Conservation (phyloP, 2,888 invertebrate genomes). For the Clusia tigrina region DNA sequence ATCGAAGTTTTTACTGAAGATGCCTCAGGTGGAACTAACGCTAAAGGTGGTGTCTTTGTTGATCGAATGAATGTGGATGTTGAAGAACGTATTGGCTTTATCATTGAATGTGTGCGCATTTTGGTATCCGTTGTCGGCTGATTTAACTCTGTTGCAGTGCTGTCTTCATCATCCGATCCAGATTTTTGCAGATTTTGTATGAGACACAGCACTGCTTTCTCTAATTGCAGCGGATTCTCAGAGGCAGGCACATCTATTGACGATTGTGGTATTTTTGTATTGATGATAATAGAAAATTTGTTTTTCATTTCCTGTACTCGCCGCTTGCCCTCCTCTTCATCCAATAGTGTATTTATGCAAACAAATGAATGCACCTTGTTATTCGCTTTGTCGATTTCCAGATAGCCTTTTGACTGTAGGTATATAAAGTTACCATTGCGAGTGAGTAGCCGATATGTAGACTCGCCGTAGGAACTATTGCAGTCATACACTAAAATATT, state of each 20-base stretch:
- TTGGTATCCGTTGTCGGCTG: constrained; percentile 5
- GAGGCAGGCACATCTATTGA: constrained; percentile 66
- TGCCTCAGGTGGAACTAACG: constrained; percentile 63
- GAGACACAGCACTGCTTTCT: constrained; percentile 77
- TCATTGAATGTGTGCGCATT: neutral
- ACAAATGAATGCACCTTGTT: constrained; percentile 86
- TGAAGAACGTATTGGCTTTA: neutral
- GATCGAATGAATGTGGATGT: neutral
- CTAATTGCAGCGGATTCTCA: constrained; percentile 76
- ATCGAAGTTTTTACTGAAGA: constrained; percentile 62
- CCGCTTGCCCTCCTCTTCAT: constrained; percentile 76
- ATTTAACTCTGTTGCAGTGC: constrained; percentile 31
- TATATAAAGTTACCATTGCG: constrained; percentile 87
- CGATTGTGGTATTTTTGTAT: constrained; percentile 65
- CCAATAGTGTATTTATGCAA: constrained; percentile 81
- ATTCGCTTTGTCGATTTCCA: constrained; percentile 80
- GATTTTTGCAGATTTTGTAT: constrained; percentile 66
- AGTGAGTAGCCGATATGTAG: constrained; percentile 84
- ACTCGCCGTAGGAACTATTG: constrained; percentile 82
- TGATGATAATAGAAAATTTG: constrained; percentile 76
- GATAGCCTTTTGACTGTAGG: constrained; percentile 81
- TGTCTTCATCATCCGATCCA: constrained; percentile 43
- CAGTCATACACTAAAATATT: constrained; percentile 78
- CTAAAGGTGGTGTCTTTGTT: constrained; percentile 59
- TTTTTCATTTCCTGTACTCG: constrained; percentile 82